Conservation (phyloP, 2,888 invertebrate species). For the Brachylomia viminalis region DNA sequence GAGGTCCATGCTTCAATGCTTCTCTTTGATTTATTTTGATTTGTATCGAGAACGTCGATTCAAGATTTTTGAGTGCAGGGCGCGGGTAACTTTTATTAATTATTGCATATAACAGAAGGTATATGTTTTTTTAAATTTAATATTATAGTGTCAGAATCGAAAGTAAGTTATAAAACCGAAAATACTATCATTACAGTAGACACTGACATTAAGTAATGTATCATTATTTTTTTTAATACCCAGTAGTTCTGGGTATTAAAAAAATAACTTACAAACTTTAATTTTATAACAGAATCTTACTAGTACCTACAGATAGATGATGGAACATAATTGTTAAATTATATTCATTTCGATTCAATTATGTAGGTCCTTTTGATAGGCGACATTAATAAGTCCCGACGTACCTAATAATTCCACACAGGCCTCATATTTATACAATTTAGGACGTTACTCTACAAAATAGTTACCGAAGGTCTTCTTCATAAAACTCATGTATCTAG, state of each 20-base stretch:
- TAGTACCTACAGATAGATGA: slow-evolving; percentile 11
- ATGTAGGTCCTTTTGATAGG: slow-evolving; percentile 55
- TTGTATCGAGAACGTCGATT: slow-evolving; percentile 69
- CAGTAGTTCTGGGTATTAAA: too few species aligned
- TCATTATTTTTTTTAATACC: background rate
- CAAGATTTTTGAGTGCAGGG: slow-evolving; percentile 59
- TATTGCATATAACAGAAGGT: slow-evolving; percentile 16
- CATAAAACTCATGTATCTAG: background rate
- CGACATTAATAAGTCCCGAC: slow-evolving; percentile 52
- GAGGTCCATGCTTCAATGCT: slow-evolving; percentile 61
- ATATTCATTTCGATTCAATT: slow-evolving; percentile 64
- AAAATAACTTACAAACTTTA: background rate
- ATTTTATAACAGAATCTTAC: slow-evolving; percentile 15
- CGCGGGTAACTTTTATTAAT: slow-evolving; percentile 29
- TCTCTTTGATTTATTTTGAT: slow-evolving; percentile 72
- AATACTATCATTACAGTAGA: background rate
- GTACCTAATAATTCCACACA: slow-evolving; percentile 51
- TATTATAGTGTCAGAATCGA: background rate
- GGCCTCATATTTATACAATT: slow-evolving; percentile 50
- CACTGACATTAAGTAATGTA: background rate
- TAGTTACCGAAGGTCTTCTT: background rate
- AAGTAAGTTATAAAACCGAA: background rate
- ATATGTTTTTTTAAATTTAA: slow-evolving; percentile 1
- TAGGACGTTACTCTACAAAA: slow-evolving; percentile 1
- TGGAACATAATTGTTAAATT: slow-evolving; percentile 50